Conservation (phyloP, 2,113 vertebrate genomes). For the Myotis davidii region DNA sequence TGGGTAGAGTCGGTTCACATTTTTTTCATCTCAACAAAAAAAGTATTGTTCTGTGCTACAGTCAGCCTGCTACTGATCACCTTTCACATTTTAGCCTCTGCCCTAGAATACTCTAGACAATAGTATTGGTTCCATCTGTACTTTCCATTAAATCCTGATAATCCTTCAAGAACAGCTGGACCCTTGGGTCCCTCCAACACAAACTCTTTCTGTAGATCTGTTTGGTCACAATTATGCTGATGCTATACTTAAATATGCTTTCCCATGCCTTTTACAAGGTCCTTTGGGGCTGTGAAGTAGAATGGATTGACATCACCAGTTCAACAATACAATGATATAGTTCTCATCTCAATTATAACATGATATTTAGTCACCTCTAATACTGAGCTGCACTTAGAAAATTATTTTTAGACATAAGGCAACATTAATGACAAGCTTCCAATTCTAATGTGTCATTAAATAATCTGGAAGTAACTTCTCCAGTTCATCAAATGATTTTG, state of each 20-base stretch:
- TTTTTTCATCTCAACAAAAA: constrained; percentile 77
- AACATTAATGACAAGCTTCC: constrained; percentile 64
- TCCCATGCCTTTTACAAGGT: constrained; percentile 67
- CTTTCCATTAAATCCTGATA: constrained; percentile 85
- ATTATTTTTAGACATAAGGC: constrained; percentile 61
- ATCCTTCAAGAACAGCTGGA: constrained; percentile 87
- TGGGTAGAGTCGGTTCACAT: constrained; percentile 39
- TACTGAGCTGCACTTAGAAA: constrained; percentile 50
- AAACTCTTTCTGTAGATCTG: constrained; percentile 74
- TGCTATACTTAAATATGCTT: constrained; percentile 59
- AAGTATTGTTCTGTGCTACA: constrained; percentile 72
- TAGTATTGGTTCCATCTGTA: constrained; percentile 86
- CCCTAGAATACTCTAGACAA: constrained; percentile 83
- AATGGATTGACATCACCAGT: constrained; percentile 57
- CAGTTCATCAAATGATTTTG: constrained; percentile 65
- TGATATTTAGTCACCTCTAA: constrained; percentile 64
- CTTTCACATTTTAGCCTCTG: constrained; percentile 85
- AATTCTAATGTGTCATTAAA: constrained; percentile 64
- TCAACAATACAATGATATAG: constrained; percentile 4
- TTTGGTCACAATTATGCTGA: constrained; percentile 75
- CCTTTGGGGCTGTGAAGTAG: constrained; percentile 48
- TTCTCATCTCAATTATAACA: neutral
- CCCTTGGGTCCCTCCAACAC: constrained; percentile 62
- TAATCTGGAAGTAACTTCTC: constrained; percentile 67
- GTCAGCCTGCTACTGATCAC: constrained; percentile 79